phyloP scores from a whole-genome alignment of 2,113 vertebrate genomes.

The Nansenia antarctica region DNA sequence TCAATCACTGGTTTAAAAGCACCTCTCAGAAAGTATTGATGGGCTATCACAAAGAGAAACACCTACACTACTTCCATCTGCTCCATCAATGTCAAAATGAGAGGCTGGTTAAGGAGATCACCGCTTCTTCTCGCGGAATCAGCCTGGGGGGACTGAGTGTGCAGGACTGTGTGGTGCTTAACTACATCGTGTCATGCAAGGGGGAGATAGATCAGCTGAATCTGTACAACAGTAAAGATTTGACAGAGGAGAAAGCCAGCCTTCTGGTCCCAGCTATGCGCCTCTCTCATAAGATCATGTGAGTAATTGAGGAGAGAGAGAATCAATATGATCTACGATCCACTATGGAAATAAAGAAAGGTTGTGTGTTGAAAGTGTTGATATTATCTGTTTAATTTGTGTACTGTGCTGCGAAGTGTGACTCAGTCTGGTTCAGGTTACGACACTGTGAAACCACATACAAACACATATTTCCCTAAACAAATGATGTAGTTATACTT shows the following conservation, averaged over 20 bases:
- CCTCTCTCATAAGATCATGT: slow-evolving; percentile 58
- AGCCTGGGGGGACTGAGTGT: slow-evolving; percentile 44
- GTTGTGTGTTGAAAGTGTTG: too few species aligned
- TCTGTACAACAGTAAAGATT: slow-evolving; percentile 32
- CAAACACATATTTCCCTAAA: not conserved
- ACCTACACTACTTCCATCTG: slow-evolving; percentile 53
- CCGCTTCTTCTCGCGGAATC: slow-evolving; percentile 29
- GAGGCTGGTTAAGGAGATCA: slow-evolving; percentile 54
- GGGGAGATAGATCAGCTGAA: slow-evolving; percentile 53
- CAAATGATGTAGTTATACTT: not conserved
- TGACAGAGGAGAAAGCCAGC: slow-evolving; percentile 45
- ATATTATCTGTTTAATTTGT: not conserved
- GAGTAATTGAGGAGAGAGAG: slow-evolving; percentile 29
- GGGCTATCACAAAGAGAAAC: slow-evolving; percentile 3
- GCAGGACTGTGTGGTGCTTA: slow-evolving; percentile 63
- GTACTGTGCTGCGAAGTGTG: not conserved
- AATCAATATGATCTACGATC: not conserved
- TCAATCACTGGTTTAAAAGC: slow-evolving; percentile 55
- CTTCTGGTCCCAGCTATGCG: slow-evolving; percentile 50
- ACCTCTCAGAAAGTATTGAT: slow-evolving; percentile 29
- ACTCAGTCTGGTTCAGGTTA: not conserved
- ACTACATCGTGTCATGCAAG: slow-evolving; percentile 52
- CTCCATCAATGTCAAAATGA: slow-evolving; percentile 67
- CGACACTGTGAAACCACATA: not conserved
- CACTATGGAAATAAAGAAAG: too few species aligned